phyloP scores from a whole-genome alignment of 2,797 vertebrate species.

The Orientallactaga sibirica region DNA sequence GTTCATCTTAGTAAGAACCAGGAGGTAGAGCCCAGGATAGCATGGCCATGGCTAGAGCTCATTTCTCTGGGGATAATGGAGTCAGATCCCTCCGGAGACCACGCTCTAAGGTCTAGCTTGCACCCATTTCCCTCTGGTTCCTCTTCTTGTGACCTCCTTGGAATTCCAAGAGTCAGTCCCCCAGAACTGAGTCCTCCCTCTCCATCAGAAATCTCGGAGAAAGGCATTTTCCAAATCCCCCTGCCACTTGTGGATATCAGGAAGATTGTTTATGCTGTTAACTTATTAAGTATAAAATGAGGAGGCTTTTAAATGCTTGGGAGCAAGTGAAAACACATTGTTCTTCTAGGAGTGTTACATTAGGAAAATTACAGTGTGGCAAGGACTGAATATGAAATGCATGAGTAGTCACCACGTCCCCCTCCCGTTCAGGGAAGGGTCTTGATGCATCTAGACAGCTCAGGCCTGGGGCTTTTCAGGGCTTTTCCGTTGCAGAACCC shows the following conservation, averaged over 20 bases:
- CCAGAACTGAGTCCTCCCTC: background rate
- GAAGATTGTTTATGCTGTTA: conserved; percentile 71
- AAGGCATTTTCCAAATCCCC: background rate
- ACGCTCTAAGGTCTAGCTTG: background rate
- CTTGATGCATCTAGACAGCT: background rate
- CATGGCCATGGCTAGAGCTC: background rate
- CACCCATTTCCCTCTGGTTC: background rate
- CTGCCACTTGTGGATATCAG: conserved; percentile 35
- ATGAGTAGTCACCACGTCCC: background rate
- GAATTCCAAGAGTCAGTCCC: background rate
- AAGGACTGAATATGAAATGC: background rate
- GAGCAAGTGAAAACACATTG: conserved; percentile 65
- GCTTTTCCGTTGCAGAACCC: background rate
- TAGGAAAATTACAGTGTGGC: conserved; percentile 70
- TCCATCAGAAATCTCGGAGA: conserved; percentile 31
- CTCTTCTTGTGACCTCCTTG: background rate
- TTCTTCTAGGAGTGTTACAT: conserved; percentile 64
- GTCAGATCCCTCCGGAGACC: background rate
- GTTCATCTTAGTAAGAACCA: background rate
- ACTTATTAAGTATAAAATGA: conserved; percentile 65
- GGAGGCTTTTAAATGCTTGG: conserved; percentile 66
- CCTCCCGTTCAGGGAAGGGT: background rate
- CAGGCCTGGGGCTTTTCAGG: background rate
- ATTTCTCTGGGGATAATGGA: background rate
- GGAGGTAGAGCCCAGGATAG: background rate